Evolutionary conservation across 1,140 invertebrate genomes (phyloP).

Genomic region (Procambarus virginalis): DNA sequence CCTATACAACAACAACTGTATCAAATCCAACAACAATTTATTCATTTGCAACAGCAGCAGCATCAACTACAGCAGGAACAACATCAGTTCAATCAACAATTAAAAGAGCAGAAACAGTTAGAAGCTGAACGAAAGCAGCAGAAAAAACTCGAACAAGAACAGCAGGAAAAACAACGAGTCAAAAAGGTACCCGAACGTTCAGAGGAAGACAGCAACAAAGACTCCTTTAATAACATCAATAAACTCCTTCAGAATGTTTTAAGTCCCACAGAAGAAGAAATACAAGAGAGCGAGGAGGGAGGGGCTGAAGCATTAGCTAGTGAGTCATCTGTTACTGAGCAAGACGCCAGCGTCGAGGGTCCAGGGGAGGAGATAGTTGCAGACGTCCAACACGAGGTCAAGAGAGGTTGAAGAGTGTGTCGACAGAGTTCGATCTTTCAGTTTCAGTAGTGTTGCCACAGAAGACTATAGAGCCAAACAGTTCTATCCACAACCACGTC

Average conservation of each 20-base stretch:
- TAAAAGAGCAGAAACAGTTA: slow-evolving; percentile 9
- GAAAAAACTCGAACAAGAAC: slow-evolving; percentile 17
- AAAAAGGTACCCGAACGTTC: neutral
- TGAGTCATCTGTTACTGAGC: neutral
- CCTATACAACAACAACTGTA: slow-evolving; percentile 22
- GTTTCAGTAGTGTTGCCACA: slow-evolving; percentile 21
- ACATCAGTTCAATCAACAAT: slow-evolving; percentile 5
- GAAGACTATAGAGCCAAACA: neutral
- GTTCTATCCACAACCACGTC: slow-evolving; percentile 3
- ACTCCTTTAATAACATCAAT: slow-evolving; percentile 46
- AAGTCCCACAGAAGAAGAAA: neutral
- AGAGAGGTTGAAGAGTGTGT: slow-evolving; percentile 14
- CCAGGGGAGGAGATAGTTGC: neutral
- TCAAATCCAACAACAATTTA: slow-evolving; percentile 26
- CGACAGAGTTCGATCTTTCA: slow-evolving; percentile 36
- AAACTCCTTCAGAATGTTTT: slow-evolving; percentile 29
- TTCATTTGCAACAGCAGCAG: slow-evolving; percentile 11
- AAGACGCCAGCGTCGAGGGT: neutral
- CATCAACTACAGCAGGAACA: slow-evolving; percentile 26
- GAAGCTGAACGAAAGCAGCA: slow-evolving; percentile 7
- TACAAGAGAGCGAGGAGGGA: neutral
- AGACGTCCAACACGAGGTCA: neutral
- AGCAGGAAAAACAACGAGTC: neutral
- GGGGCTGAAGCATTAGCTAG: neutral
- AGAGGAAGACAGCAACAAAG: neutral